These are phyloP conservation scores for Chunga burmeisteri DNA, from an alignment of 2,113 vertebrate genomes.

Conservation along the genomic window DNA sequence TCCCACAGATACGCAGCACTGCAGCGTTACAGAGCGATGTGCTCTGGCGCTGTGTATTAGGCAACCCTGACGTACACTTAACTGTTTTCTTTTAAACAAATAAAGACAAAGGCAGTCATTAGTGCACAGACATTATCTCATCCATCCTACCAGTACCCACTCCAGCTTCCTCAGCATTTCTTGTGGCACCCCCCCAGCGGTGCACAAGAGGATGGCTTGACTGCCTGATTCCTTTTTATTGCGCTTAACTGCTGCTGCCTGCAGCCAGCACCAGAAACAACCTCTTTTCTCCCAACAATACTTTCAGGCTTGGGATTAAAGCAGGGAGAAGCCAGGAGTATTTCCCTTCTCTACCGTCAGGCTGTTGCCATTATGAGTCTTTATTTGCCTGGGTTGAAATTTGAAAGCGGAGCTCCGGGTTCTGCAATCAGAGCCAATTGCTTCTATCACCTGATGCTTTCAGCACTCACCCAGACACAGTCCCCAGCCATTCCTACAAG, in stretches of 20 bases:
- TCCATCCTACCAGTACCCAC: neutral
- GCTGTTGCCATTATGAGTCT: neutral
- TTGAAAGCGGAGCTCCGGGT: neutral
- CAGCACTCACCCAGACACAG: neutral
- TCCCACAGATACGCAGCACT: fast-evolving
- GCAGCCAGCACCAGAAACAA: neutral
- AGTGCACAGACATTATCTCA: neutral
- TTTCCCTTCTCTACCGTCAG: neutral
- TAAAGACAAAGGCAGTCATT: constrained; percentile 17
- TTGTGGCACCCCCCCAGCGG: neutral
- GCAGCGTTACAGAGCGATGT: neutral
- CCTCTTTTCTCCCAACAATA: neutral
- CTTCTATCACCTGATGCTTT: neutral
- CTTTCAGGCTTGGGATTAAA: neutral
- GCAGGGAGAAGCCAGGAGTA: neutral
- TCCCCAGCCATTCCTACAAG: neutral
- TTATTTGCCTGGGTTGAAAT: neutral
- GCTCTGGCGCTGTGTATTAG: neutral
- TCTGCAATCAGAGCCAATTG: neutral
- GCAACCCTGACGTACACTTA: neutral
- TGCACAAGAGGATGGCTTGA: neutral
- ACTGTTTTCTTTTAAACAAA: neutral
- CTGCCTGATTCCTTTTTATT: neutral
- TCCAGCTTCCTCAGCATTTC: neutral
- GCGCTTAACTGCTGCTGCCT: neutral